Evolutionary conservation across 2,888 invertebrate genomes (phyloP).

Genomic region (Apantesis nais): DNA sequence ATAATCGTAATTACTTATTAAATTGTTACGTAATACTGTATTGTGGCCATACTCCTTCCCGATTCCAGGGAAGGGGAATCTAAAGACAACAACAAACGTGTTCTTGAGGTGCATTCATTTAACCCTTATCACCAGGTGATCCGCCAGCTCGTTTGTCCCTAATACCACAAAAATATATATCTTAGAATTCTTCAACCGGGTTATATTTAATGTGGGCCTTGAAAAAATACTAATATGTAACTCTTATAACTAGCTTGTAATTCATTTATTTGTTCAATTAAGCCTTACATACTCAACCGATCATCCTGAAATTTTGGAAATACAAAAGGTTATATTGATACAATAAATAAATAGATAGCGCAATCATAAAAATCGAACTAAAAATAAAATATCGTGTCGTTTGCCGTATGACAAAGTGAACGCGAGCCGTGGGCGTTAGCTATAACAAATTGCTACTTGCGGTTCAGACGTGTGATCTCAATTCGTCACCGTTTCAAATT

Average conservation of each 20-base stretch:
- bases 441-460: slow-evolving; percentile 66
- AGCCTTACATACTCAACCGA: too few species aligned
- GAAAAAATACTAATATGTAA: background rate
- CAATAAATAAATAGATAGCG: background rate
- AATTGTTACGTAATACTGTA: background rate
- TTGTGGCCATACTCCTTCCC: too few species aligned
- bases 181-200: background rate
- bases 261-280: too few species aligned
- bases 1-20: background rate
- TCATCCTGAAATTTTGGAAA: too few species aligned
- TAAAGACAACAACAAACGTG: too few species aligned
- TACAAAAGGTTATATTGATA: too few species aligned
- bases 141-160: too few species aligned
- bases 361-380: background rate
- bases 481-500: slow-evolving; percentile 59
- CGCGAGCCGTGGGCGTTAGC: slow-evolving; percentile 54
- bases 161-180: background rate
- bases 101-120: too few species aligned
- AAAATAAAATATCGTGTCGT: slow-evolving; percentile 27
- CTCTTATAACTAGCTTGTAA: too few species aligned
- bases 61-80: too few species aligned
- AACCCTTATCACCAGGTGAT: too few species aligned
- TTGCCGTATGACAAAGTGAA: slow-evolving; percentile 41
- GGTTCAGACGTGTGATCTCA: slow-evolving; percentile 57
- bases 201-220: background rate